Conservation (phyloP, 30 jellyfish, hydroid and myxozoan genomes). For the Chironex yamaguchii region DNA sequence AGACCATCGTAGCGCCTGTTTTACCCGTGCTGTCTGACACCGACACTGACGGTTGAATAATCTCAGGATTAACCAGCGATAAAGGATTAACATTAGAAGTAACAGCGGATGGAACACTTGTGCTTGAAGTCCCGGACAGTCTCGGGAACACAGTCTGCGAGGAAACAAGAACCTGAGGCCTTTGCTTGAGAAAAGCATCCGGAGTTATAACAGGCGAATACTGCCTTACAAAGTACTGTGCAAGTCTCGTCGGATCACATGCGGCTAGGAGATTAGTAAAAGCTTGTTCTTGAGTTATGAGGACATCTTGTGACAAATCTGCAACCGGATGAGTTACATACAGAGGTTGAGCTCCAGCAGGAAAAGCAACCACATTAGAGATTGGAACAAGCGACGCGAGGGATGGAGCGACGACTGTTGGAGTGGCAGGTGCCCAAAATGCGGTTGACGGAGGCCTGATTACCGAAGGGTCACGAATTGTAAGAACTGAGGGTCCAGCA, state of each 20-base stretch:
- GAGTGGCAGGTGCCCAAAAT: neutral
- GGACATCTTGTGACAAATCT: neutral
- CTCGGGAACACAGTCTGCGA: neutral
- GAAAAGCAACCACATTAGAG: neutral
- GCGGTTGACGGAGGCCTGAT: neutral
- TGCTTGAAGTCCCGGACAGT: neutral
- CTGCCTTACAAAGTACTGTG: neutral
- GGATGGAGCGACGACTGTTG: neutral
- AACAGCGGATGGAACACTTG: neutral
- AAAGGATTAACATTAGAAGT: neutral
- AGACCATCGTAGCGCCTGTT: neutral
- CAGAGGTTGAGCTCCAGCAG: neutral
- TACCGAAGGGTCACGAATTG: neutral
- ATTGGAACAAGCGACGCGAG: neutral
- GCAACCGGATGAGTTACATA: neutral
- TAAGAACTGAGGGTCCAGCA: neutral
- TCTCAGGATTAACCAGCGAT: neutral
- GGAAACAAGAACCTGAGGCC: neutral
- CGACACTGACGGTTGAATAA: neutral
- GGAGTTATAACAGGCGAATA: neutral
- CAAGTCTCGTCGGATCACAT: neutral
- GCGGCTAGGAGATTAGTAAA: neutral
- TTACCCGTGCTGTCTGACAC: neutral
- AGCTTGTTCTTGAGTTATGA: neutral
- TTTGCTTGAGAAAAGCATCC: neutral